These are phyloP conservation scores for Coelopa frigida DNA, from an alignment of 1,140 invertebrate genomes.

Conservation along the genomic window DNA sequence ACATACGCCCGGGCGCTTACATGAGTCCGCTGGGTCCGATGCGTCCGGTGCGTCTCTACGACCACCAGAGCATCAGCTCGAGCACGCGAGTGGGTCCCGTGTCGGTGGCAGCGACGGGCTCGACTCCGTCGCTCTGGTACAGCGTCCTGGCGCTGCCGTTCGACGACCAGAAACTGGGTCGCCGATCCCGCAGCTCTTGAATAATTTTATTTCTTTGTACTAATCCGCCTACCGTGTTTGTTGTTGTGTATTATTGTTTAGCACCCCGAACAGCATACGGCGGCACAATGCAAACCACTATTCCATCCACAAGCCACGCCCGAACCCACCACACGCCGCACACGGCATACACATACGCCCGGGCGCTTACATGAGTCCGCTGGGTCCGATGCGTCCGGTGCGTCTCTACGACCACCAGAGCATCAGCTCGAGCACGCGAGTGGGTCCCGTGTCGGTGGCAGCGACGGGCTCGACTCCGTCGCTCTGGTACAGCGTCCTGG, in stretches of 20 bases:
- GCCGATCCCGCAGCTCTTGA: no score
- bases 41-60: conserved; percentile 8
- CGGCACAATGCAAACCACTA: conserved; percentile 43
- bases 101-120: no score
- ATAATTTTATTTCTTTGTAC: no score
- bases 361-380: no score
- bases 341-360: no score
- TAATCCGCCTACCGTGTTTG: no score
- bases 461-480: conserved; percentile 55
- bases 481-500: conserved; percentile 81
- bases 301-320: conserved; percentile 18
- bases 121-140: conserved; percentile 73
- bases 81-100: no score
- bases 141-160: conserved; percentile 83
- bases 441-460: no score
- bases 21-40: no score
- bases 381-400: conserved; percentile 4
- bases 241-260: conserved; percentile 15
- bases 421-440: conserved; percentile 21
- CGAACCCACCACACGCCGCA: conserved; percentile 17
- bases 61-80: conserved; percentile 19
- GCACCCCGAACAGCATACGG: conserved; percentile 44
- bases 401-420: conserved; percentile 13
- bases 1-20: no score
- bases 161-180: conserved; percentile 81